Evolutionary conservation across 1,140 invertebrate species (phyloP), one percentile per base, ranked within the genome.

Genomic region (Pteromalus puparum): DNA sequence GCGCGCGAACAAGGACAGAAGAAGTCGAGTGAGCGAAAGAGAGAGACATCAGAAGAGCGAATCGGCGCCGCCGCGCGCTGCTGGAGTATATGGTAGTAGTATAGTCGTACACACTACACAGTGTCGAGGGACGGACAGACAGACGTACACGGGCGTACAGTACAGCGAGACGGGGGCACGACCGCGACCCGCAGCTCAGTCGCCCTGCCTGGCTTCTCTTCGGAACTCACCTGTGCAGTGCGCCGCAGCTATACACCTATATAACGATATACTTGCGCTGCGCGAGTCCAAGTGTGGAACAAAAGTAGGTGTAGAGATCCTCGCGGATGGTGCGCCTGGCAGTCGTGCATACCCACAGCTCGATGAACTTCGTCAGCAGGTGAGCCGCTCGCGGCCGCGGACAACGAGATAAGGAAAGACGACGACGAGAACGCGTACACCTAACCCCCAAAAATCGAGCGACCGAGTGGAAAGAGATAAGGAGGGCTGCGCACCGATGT

Each of bases 401-500:
- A 61, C 18, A 6, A n/a, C 38, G 77, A 30, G 61, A 76, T 76
- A 82, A 82, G 61, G 12, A 28, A 65, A 48, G 72, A 73, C 46
- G 42, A 48, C 13, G 4, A 48, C 12, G 46, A 48, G 46, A 48
- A 48, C 46, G 46, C 46, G 48, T 53, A n/a, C 48, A 78, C 81
- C 81, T 82, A 82, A 82, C 81, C 81, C 79, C 72, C 30, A 74
- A 74, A 65, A 28, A 12, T 13, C 30, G n/a, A 65, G 18, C 28
- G 28, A 21, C 2, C 9, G 9, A 26, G 38, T 24, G 13, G 1
- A 3, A 10, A 0, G 34, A 12, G n/a, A 65, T n/a, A 26, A 42
- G n/a, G 1, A 72, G 65, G 53, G 34, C 53, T 26, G 4, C 67
- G 1, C 21, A 70, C 67, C 67, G 38, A 80, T 80, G 78, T 72